phyloP scores from a whole-genome alignment of 2,797 vertebrate species.

The Platyrinchus mystaceus region DNA sequence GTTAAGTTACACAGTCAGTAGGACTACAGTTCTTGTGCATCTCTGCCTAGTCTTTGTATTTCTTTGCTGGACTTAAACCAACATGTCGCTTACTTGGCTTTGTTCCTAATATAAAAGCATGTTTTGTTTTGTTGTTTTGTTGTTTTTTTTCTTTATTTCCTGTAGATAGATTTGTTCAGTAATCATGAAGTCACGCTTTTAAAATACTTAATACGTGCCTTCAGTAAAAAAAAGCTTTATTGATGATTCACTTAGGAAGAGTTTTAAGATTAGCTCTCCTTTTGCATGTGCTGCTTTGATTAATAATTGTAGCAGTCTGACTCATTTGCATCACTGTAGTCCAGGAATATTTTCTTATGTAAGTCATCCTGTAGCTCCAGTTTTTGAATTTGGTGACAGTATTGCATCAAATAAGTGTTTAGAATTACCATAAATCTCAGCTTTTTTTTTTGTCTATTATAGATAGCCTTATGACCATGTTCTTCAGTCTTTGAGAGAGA shows the following conservation, averaged over 20 bases:
- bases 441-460: neutral
- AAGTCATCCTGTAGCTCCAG: neutral
- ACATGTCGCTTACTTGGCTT: neutral
- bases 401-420: neutral
- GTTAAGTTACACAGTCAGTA: neutral
- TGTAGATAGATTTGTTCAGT: neutral
- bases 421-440: neutral
- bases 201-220: neutral
- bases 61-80: neutral
- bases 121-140: neutral
- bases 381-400: neutral
- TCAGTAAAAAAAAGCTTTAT: neutral
- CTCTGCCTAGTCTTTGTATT: neutral
- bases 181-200: neutral
- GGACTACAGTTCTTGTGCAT: neutral
- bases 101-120: neutral
- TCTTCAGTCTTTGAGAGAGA: neutral
- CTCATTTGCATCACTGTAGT: constrained; percentile 11
- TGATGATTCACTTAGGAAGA: constrained; percentile 35
- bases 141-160: neutral
- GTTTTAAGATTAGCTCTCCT: constrained; percentile 36
- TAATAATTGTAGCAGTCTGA: constrained; percentile 43
- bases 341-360: constrained; percentile 41
- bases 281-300: constrained; percentile 22
- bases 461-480: neutral